Base-by-base conservation (phyloP, 1,140 invertebrate genomes). In the Lasaia peninsularis region DNA sequence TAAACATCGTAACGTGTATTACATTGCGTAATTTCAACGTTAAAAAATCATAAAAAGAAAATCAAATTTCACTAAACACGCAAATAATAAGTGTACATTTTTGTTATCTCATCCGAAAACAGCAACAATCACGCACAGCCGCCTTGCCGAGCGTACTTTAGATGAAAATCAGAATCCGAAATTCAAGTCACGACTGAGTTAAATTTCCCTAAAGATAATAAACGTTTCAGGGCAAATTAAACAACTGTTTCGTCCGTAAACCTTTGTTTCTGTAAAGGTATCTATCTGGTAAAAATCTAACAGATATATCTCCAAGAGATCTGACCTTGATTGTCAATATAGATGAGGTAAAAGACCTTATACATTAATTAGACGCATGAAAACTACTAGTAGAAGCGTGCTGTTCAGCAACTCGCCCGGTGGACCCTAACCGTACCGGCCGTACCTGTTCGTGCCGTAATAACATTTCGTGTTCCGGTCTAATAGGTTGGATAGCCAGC, bases 201-300 rank as follows among this genome's bases (percentile, higher is more conserved):
- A 59, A 73, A 73, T 73, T 70, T 73, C 65, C 71, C 67, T 66
- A 65, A 73, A 73, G 71, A 73, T 73, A 73, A 73, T 70, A 70
- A 70, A 70, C 62, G 67, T 67, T 72, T 67, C 56, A 58, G 65
- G 58, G 56, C 62, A 65, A 73, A 70, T 69, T 65, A 73, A 69
- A 69, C 70, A 64, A 62, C 52, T 66, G 67, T 65, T 67, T 65
- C 54, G 60, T 51, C 2, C 37, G 37, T 18, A 18, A 40, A 40
- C 37, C 16, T 40, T 40, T 40, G 37, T 40, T 40, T 40, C 37
- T 40, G 16, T 40, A 40, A 14, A 40, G 14, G 16, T 40, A 10
- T 14, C 34, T 35, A 7, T 16, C 16, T n/a, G n/a, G 7, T 16
- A 40, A 16, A 9, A 28, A 28, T 28, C 24, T 28, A 28, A 28